Evolutionary conservation across 2,113 vertebrate species (phyloP), one percentile per base, ranked within the genome.

Genomic region (Capricornis sumatraensis): DNA sequence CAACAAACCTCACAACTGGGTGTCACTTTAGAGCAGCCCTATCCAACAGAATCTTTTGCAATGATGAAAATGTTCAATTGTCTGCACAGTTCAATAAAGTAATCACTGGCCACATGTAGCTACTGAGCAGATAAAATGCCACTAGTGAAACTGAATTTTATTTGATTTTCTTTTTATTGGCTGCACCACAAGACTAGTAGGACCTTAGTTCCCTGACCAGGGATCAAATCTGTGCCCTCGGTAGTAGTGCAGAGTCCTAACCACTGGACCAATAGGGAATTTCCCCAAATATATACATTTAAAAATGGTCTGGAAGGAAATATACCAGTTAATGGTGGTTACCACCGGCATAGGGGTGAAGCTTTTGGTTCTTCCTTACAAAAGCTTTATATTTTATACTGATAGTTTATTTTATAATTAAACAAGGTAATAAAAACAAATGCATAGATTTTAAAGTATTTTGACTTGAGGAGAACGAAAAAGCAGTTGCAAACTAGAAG

Each of bases 61-160:
- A 6, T 7, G 14, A 87, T 28, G 28, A 60, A 62, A 89, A 58
- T 21, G 21, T 71, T 14, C 89, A 47, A 13, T 28, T 43, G 16
- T 9, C 58, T 58, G 19, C 33, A 71, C 1, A 0, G 15, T n/a
- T n/a, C 67, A 13, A 1, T 6, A 16, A 5, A 10, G 57, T 28
- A 53, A 30, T 33, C 30, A 17, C 50, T 9, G 30, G 74, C 25
- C 25, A 5, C 13, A 2, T 15, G 27, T 2, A 30, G 4, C 50
- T 36, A 14, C 16, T 0, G 33, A 50, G 58, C 84, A 40, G 55
- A 47, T n/a, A 14, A 30, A 33, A 52, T 25, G 43, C 71, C 53
- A 15, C 52, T 7, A 14, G 40, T 60, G n/a, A 7, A 28, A 52
- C 76, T 12, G n/a, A 10, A 28, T 40, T 52, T 36, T 7, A 25